Base-by-base conservation (phyloP, 1,140 invertebrate species). In the Lethrus apterus region DNA sequence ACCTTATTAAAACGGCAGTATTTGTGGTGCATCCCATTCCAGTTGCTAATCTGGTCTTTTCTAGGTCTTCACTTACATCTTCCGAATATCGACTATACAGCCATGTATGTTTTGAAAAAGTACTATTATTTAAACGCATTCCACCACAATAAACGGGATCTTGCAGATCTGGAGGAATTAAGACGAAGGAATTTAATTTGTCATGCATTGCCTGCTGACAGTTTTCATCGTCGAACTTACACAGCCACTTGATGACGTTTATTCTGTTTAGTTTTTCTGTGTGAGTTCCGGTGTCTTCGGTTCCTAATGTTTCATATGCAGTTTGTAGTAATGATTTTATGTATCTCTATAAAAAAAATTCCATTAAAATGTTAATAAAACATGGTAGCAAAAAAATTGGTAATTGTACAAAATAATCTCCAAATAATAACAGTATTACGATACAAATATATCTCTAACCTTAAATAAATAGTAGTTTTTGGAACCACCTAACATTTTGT, bases 11-110 rank as follows among this genome's bases (percentile, higher is more conserved):
- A n/a, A n/a, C n/a, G n/a, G n/a, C n/a, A n/a, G n/a, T n/a, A n/a
- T n/a, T n/a, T n/a, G n/a, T n/a, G n/a, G 29, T 9, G 11, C 42
- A 44, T 32, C 42, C 42, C 7, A 44, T 17, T 1, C 17, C 42
- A 21, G 13, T 7, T 3, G 21, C 29, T 13, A 44, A n/a, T 13
- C 42, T 9, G 3, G 29, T 33, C 18, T 13, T 44, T 21, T 44
- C 8, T n/a, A 29, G 10, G 21, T 44, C 26, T 23, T 44, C 42
- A 4, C 9, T 21, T 4, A 24, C 5, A 10, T 7, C 11, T n/a
- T 2, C 13, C 3, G 8, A 4, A 14, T 44, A 44, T 11, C 29
- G 20, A 1, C 21, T 8, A 15, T 13, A 14, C 13, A 29, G 5
- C 11, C 31, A 20, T 9, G 9, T 24, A 31, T 34, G 14, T 24